Percentiles rank a stretch among this genome's conserved stretches.
phyloP scores from a whole-genome alignment of 2,797 vertebrate genomes.

The Lycodopsis pacificus region DNA sequence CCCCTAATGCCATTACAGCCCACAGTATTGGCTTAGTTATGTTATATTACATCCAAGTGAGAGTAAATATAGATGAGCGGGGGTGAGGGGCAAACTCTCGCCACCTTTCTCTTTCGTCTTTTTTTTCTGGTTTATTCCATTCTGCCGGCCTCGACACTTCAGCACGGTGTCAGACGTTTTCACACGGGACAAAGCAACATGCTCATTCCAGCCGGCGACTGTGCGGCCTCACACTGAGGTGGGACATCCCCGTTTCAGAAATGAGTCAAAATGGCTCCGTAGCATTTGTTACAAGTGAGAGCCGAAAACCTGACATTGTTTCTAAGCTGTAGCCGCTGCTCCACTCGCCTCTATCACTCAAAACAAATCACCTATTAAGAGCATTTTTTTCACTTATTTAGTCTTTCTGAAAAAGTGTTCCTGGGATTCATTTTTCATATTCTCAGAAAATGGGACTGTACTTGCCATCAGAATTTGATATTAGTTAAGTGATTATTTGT shows the following conservation, averaged over 20 bases:
- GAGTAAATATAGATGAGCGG: conserved; percentile 52
- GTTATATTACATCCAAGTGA: conserved; percentile 50
- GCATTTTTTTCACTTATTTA: not conserved
- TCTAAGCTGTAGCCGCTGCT: not conserved
- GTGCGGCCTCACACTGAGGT: conserved; percentile 11
- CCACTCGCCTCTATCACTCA: not conserved
- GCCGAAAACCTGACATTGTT: not conserved
- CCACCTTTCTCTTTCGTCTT: not conserved
- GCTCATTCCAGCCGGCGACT: conserved; percentile 23
- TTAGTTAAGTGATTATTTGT: too few relatives aligned
- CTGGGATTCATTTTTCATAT: not conserved
- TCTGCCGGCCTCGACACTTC: not conserved
- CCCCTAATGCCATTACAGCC: conserved; percentile 60
- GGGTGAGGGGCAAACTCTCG: not conserved
- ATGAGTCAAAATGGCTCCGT: not conserved
- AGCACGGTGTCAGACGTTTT: conserved; percentile 1
- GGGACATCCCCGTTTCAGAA: conserved; percentile 12
- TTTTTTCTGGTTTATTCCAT: conserved; percentile 3
- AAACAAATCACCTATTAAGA: too few relatives aligned
- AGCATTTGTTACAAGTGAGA: not conserved
- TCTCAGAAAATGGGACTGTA: not conserved
- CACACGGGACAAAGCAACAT: conserved; percentile 15
- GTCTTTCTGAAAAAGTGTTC: not conserved
- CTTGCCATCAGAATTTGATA: not conserved
- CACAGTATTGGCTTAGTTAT: conserved; percentile 45